Base-by-base conservation (phyloP, 2,113 vertebrate genomes). In the Grammomys dolichurus region DNA sequence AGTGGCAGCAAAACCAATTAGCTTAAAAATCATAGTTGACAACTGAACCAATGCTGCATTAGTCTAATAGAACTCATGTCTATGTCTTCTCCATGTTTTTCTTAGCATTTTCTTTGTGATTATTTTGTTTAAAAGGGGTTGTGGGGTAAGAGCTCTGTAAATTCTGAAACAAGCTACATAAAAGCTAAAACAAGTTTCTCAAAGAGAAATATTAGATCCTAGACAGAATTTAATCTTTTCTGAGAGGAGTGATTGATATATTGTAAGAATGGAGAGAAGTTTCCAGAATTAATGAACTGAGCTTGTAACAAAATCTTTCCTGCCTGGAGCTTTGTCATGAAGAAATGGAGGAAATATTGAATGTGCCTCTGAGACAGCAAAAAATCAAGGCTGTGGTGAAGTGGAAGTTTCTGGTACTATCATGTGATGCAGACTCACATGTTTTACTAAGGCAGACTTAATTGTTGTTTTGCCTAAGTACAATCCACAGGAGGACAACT, bases 51-150 rank as follows among this genome's bases (percentile, higher is more conserved):
- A 46, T 77, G 48, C 48, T 51, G 48, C 48, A 51, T 51, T 51
- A 51, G 48, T 51, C 48, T 51, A 51, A 51, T 51, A 51, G 48
- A 8, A 51, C 48, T 51, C 48, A 51, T 51, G 48, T 72, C 43
- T 81, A 13, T 48, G 90, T 33, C 26, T 90, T 87, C 60, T 63
- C 58, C 19, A 86, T 40, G 43, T 10, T 89, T 54, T 82, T 26
- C 22, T 81, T 19, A 77, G 67, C 33, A 28, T 77, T 91, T 76
- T 65, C 40, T 28, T 93, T 76, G 65, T 40, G 60, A 88, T n/a
- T 94, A n/a, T 26, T 86, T 76, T 58, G 31, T 36, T 78, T 87
- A 94, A 85, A 33, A 78, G 19, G 54, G 65, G 96, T 72, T 86
- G 54, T 72, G 17, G 24, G 63, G 51, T 88, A 89, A 81, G 24